Conservation (phyloP, 2,888 invertebrate genomes). For the Lacanobia wlatinum region DNA sequence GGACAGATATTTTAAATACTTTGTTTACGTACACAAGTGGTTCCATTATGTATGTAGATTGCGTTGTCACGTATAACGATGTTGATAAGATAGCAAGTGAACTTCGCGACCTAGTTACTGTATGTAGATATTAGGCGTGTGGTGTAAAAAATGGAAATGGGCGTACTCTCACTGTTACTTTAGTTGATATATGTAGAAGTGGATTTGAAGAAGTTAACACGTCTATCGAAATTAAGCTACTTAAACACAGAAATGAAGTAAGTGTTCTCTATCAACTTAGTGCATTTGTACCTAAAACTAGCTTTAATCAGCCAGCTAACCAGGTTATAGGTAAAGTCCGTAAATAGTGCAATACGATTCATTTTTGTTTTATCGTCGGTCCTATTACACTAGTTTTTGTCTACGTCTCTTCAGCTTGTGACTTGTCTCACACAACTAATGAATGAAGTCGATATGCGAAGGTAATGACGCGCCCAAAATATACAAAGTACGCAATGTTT, state of each 20-base stretch:
- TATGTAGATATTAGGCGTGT: slow-evolving; percentile 52
- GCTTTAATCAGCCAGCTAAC: too few relatives aligned
- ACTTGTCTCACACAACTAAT: slow-evolving; percentile 59
- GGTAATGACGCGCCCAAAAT: slow-evolving; percentile 62
- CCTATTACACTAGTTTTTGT: not conserved
- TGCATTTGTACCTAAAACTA: too few relatives aligned
- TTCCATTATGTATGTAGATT: slow-evolving; percentile 52
- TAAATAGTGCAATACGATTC: too few relatives aligned
- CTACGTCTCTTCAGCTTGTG: slow-evolving; percentile 10
- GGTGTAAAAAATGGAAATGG: slow-evolving; percentile 42
- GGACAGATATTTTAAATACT: slow-evolving; percentile 15
- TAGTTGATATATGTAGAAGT: too few relatives aligned
- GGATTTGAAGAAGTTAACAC: too few relatives aligned
- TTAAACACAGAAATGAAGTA: too few relatives aligned
- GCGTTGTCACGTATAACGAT: slow-evolving; percentile 65
- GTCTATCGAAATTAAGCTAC: too few relatives aligned
- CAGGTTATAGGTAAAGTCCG: too few relatives aligned
- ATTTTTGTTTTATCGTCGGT: too few relatives aligned
- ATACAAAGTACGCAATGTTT: slow-evolving; percentile 63
- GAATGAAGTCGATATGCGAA: slow-evolving; percentile 65
- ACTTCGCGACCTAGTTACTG: slow-evolving; percentile 69
- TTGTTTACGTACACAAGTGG: slow-evolving; percentile 13
- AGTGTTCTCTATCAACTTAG: too few relatives aligned
- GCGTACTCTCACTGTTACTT: too few relatives aligned
- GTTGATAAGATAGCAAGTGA: slow-evolving; percentile 68